Evolutionary conservation across 2,113 vertebrate species (phyloP).

Genomic region (Semicossyphus pulcher): DNA sequence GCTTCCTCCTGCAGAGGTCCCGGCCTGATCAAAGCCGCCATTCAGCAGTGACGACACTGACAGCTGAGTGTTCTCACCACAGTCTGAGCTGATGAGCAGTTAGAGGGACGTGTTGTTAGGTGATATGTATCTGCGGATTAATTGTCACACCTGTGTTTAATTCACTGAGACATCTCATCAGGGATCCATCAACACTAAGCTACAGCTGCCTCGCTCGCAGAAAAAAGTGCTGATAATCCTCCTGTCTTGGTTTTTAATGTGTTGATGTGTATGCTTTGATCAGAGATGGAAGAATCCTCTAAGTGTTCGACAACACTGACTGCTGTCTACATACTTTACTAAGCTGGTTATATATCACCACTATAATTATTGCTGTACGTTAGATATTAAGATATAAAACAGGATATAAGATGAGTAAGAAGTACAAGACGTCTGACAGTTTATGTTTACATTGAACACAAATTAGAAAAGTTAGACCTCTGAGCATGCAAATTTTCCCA

Average conservation of each 20-base stretch:
- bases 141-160: conserved; percentile 84
- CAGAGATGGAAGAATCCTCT: conserved; percentile 39
- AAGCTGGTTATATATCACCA: not conserved
- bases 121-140: conserved; percentile 75
- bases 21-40: conserved; percentile 80
- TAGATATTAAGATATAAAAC: not conserved
- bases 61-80: conserved; percentile 61
- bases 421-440: too few relatives aligned
- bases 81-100: conserved; percentile 65
- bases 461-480: not conserved
- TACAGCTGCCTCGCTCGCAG: conserved; percentile 65
- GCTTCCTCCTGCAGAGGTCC: conserved; percentile 56
- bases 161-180: conserved; percentile 73
- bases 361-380: not conserved
- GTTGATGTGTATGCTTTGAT: conserved; percentile 64
- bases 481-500: not conserved
- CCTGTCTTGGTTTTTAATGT: conserved; percentile 63
- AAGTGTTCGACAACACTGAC: conserved; percentile 35
- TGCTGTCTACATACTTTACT: not conserved
- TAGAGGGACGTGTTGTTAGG: conserved; percentile 53
- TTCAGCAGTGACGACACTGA: conserved; percentile 66
- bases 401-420: not conserved
- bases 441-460: not conserved
- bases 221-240: conserved; percentile 69
- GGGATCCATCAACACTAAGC: conserved; percentile 74